Percentiles rank a stretch among this genome's conserved stretches.
These are phyloP conservation scores for Dermolepida albohirtum DNA, from an alignment of 2,888 invertebrate species.

Conservation along the genomic window DNA sequence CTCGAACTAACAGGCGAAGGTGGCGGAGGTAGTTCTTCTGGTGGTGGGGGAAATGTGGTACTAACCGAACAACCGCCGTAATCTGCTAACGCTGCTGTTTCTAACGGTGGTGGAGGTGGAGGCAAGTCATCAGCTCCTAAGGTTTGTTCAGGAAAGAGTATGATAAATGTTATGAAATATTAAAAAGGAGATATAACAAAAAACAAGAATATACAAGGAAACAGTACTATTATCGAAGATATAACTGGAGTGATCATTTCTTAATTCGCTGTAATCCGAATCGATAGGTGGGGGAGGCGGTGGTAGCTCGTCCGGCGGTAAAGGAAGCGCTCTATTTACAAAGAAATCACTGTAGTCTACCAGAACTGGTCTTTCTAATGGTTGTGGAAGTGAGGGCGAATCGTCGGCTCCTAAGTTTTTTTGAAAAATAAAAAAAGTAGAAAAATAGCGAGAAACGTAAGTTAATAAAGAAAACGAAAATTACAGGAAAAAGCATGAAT, in stretches of 20 bases:
- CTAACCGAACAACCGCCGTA: slow-evolving; percentile 65
- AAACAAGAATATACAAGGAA: too few relatives aligned
- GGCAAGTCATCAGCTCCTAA: slow-evolving; percentile 69
- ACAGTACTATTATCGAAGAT: too few relatives aligned
- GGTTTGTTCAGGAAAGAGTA: too few relatives aligned
- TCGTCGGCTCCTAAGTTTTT: slow-evolving; percentile 64
- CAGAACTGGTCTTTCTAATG: slow-evolving; percentile 63
- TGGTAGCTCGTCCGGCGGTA: slow-evolving; percentile 73
- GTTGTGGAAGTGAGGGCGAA: slow-evolving; percentile 72
- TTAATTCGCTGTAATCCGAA: slow-evolving; percentile 89
- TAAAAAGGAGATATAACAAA: too few relatives aligned
- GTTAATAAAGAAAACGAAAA: too few relatives aligned
- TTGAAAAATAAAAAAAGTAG: too few relatives aligned
- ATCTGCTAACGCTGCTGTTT: slow-evolving; percentile 63
- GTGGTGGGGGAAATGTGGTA: slow-evolving; percentile 66
- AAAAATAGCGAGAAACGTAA: too few relatives aligned
- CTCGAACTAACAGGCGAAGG: slow-evolving; percentile 92
- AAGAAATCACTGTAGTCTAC: slow-evolving; percentile 63
- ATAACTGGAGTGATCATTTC: slow-evolving; percentile 59
- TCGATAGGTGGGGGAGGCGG: slow-evolving; percentile 92
- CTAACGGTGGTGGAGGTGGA: slow-evolving; percentile 71
- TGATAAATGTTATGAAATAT: too few relatives aligned
- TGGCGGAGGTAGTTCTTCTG: slow-evolving; percentile 79
- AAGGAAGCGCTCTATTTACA: slow-evolving; percentile 65
- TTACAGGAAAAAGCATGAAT: too few relatives aligned